Conservation (phyloP, 1,140 invertebrate genomes). For the Pararge aegeria region DNA sequence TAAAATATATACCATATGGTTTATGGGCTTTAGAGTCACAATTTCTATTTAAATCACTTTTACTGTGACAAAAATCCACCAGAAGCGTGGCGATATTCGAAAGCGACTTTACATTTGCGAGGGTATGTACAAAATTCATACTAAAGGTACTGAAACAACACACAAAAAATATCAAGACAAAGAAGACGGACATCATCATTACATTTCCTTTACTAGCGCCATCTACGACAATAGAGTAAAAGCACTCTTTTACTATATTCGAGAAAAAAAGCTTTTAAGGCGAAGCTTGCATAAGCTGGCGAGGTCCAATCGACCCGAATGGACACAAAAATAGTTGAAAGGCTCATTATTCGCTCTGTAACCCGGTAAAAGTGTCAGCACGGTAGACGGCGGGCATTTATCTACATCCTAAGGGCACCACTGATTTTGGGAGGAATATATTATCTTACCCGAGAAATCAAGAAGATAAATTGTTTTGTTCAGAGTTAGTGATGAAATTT, state of each 20-base stretch:
- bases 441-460: conserved; percentile 64
- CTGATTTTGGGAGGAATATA: conserved; percentile 71
- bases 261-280: conserved; percentile 48
- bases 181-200: neutral
- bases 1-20: no score
- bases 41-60: no score
- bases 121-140: no score
- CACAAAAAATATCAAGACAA: neutral
- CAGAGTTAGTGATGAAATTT: conserved; percentile 45
- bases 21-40: no score
- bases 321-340: conserved; percentile 73
- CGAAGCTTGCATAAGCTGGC: conserved; percentile 61
- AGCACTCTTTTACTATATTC: no score
- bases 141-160: no score
- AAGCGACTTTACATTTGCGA: no score
- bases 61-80: no score
- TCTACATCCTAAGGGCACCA: conserved; percentile 71
- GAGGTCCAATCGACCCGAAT: conserved; percentile 74
- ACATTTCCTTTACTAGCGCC: neutral
- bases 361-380: conserved; percentile 66
- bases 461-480: conserved; percentile 60
- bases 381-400: conserved; percentile 63
- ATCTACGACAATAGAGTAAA: conserved; percentile 16
- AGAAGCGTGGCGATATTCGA: no score
- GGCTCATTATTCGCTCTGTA: conserved; percentile 67